A percentile compares a stretch with the other conserved stretches of the same genome.
These are phyloP conservation scores for Drosophila burlai DNA, from an alignment of 1,140 invertebrate species.

Conservation along the genomic window DNA sequence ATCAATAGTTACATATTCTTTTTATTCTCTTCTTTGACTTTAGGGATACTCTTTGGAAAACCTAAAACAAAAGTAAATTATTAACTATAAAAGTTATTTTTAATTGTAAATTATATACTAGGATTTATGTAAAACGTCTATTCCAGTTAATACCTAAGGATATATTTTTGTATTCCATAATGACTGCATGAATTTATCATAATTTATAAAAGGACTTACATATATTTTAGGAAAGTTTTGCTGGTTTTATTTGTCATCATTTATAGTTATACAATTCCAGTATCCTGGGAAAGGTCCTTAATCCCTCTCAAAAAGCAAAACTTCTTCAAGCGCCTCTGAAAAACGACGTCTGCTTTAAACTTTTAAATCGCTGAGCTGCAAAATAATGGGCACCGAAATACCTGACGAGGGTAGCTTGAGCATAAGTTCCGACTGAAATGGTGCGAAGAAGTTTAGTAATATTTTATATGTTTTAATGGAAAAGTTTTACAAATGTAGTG, in stretches of 20 bases:
- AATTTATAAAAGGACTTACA: neutral
- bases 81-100: no score
- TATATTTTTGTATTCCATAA: no score
- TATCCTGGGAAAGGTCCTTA: neutral
- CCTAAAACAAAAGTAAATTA: no score
- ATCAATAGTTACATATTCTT: neutral
- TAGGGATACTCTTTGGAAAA: no score
- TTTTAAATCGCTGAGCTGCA: conserved; percentile 63
- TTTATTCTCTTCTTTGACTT: neutral
- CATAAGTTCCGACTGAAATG: neutral
- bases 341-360: conserved; percentile 34
- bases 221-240: neutral
- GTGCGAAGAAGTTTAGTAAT: neutral
- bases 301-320: neutral
- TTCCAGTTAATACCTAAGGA: no score
- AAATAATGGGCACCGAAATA: conserved; percentile 61
- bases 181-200: neutral
- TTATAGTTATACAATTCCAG: neutral
- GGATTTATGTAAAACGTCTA: no score
- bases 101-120: no score
- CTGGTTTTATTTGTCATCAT: neutral
- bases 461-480: neutral
- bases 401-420: conserved; percentile 55
- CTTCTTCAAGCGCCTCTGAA: conserved; percentile 5
- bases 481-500: neutral